phyloP scores from a whole-genome alignment of 1,140 invertebrate species.

The Drosophila lacteicornis region DNA sequence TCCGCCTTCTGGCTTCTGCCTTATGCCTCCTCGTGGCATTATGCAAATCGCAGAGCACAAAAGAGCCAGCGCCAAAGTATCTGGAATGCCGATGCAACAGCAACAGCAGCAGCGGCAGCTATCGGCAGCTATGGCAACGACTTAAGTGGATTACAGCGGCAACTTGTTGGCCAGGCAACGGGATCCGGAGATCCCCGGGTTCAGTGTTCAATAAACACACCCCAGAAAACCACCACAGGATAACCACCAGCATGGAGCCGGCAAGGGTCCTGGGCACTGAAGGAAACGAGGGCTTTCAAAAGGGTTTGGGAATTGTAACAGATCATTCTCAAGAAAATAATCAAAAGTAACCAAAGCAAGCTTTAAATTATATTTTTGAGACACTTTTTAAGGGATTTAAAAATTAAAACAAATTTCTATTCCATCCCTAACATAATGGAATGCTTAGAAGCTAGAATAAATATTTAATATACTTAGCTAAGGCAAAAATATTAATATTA shows the following conservation, averaged over 20 bases:
- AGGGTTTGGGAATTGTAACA: neutral
- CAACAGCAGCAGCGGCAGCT: neutral
- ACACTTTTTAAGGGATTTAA: too few species aligned
- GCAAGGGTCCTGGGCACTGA: slow-evolving; percentile 7
- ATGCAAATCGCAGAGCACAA: slow-evolving; percentile 55
- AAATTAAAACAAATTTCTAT: neutral
- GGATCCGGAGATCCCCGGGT: slow-evolving; percentile 41
- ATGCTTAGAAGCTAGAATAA: too few species aligned
- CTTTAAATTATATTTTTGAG: too few species aligned
- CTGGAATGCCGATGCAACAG: slow-evolving; percentile 43
- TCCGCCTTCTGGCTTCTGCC: slow-evolving; percentile 1
- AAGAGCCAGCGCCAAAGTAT: slow-evolving; percentile 48
- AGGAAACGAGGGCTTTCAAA: neutral
- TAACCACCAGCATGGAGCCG: slow-evolving; percentile 18
- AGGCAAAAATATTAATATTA: too few species aligned
- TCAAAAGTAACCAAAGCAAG: too few species aligned
- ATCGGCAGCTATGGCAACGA: slow-evolving; percentile 42
- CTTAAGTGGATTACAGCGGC: slow-evolving; percentile 64
- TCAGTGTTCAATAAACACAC: slow-evolving; percentile 58
- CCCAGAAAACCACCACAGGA: slow-evolving; percentile 21
- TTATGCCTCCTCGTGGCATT: slow-evolving; percentile 43
- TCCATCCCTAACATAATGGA: neutral
- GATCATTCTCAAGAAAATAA: too few species aligned
- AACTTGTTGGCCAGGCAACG: slow-evolving; percentile 54
- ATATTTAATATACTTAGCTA: too few species aligned